These are phyloP conservation scores for Dasypus novemcinctus DNA, from an alignment of 2,113 vertebrate species.

Conservation along the genomic window DNA sequence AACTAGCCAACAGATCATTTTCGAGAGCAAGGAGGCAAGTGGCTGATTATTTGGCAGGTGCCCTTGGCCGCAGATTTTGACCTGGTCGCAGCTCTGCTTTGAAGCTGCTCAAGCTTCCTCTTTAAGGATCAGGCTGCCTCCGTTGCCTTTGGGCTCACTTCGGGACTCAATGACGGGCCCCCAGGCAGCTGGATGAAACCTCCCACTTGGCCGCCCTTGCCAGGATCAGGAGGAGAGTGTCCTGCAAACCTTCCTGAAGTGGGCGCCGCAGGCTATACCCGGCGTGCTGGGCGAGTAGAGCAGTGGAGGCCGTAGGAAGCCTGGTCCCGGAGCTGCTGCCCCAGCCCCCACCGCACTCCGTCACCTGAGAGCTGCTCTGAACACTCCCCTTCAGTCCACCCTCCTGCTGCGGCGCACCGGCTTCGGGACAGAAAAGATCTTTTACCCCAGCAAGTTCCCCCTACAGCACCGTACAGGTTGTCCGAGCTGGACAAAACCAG, in stretches of 20 bases:
- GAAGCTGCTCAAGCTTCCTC: neutral
- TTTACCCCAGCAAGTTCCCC: neutral
- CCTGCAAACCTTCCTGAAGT: neutral
- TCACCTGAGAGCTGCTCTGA: neutral
- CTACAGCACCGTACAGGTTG: neutral
- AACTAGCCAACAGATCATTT: neutral
- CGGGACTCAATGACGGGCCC: neutral
- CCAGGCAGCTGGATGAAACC: neutral
- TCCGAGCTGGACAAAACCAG: neutral
- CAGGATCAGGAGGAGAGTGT: neutral
- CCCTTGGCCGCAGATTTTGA: neutral
- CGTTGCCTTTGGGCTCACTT: neutral
- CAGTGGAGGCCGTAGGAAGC: neutral
- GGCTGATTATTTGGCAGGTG: neutral
- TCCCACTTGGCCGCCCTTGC: neutral
- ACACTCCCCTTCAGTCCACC: neutral
- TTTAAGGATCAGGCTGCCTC: neutral
- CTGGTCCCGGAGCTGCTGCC: neutral
- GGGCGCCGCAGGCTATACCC: neutral
- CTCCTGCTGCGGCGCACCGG: accelerated
- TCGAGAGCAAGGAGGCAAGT: neutral
- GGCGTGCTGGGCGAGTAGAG: neutral
- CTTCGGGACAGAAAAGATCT: neutral
- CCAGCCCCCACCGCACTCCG: neutral
- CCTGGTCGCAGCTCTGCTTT: neutral